Evolutionary conservation across 2,888 invertebrate genomes (phyloP), one percentile per base, ranked within the genome.

Genomic region (Cheilosia grossa): DNA sequence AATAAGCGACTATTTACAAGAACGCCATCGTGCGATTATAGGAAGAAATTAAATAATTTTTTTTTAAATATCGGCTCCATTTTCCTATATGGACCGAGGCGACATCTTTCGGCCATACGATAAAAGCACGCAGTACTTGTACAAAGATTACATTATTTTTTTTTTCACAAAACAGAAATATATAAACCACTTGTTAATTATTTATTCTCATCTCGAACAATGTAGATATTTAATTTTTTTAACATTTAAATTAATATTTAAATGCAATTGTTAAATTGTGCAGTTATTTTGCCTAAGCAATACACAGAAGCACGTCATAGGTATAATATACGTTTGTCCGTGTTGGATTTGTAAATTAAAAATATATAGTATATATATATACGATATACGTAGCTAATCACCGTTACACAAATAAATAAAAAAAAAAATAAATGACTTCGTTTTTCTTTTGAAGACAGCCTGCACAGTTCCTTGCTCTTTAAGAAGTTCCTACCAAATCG

Each of bases 1-100:
- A 47, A 92, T 92, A 70, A 90, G 90, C 64, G 92, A 92, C 73
- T 92, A 92, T 85, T 87, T 92, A 69, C 90, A 90, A 81, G 92
- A 92, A 27, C 89, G 90, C 15, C 79, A 90, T 78, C 74, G 82
- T 9, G 53, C 59, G 13, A 58, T 77, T 7, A 63, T 72, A 40
- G 81, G 67, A 63, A 80, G 81, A 58, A 81, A 81, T 51, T 67
- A 42, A 51, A 40, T 53, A 44, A 59, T 61, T n/a, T n/a, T 27
- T 7, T n/a, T 40, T 5, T 33, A 40, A 27, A 27, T 2, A 49
- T 21, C 30, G 21, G 58, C 49, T 59, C 58, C 49, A 56, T 66
- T 53, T 58, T 27, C 17, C 85, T 61, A 56, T 77, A 40, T 59
- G 37, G 64, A 24, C 63, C 51, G 7, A 51, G 67, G 66, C 47